Conservation (phyloP, 2,113 vertebrate genomes). For the Ginglymostoma cirratum region DNA sequence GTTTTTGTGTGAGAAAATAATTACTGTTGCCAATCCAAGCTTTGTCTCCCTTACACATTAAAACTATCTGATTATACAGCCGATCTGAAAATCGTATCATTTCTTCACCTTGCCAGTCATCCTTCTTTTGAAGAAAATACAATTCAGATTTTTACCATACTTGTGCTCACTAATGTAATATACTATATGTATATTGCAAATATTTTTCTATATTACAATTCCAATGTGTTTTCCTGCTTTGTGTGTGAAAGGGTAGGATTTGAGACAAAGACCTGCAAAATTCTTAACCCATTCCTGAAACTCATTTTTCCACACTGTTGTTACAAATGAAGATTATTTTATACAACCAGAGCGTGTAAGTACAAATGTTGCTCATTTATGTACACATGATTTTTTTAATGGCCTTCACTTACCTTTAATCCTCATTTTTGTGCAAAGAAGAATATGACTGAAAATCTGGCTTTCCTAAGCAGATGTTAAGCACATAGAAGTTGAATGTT, state of each 20-base stretch:
- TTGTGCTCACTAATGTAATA: conserved; percentile 11
- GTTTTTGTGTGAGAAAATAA: neutral
- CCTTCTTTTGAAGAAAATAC: neutral
- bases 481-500: conserved; percentile 89
- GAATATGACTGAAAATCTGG: conserved; percentile 1
- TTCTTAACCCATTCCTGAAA: neutral
- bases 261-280: neutral
- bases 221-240: conserved; percentile 23
- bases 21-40: neutral
- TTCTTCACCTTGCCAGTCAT: neutral
- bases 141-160: neutral
- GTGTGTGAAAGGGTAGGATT: neutral
- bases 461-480: conserved; percentile 86
- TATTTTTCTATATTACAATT: conserved; percentile 26
- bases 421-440: neutral
- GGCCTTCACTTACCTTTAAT: neutral
- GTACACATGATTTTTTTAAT: neutral
- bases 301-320: neutral
- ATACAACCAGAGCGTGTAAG: neutral
- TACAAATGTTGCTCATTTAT: neutral
- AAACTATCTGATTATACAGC: neutral
- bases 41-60: neutral
- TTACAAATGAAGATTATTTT: neutral
- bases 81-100: conserved; percentile 5
- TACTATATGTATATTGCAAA: neutral